These are phyloP conservation scores for Glyphotaelius pellucidus DNA, from an alignment of 2,888 invertebrate genomes.

Conservation along the genomic window DNA sequence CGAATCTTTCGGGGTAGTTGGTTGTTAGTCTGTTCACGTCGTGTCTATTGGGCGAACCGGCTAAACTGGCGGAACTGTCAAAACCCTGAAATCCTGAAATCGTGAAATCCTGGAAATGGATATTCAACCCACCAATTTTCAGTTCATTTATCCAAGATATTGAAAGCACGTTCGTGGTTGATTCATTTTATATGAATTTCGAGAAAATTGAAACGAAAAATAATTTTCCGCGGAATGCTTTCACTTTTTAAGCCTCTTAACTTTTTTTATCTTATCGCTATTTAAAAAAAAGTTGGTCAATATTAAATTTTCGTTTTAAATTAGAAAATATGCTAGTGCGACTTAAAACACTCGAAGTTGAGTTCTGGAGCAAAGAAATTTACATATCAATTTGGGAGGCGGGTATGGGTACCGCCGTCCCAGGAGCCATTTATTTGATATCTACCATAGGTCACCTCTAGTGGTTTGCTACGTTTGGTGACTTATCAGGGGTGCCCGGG, in stretches of 20 bases:
- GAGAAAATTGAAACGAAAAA: neutral
- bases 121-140: neutral
- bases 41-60: neutral
- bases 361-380: no score
- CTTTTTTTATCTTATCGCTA: neutral
- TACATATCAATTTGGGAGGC: no score
- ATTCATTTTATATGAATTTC: neutral
- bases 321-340: neutral
- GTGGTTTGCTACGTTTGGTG: no score
- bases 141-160: neutral
- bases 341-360: neutral
- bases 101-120: conserved; percentile 3
- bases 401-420: no score
- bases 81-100: neutral
- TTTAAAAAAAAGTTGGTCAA: neutral
- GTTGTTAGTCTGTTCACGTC: conserved; percentile 20
- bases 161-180: neutral
- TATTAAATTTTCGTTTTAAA: no score
- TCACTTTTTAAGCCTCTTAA: neutral
- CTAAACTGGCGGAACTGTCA: neutral
- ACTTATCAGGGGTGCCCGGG: no score
- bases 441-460: no score
- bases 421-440: no score
- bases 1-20: neutral
- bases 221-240: neutral